Evolutionary conservation across 2,888 invertebrate genomes (phyloP).

Genomic region (Trisateles emortualis): DNA sequence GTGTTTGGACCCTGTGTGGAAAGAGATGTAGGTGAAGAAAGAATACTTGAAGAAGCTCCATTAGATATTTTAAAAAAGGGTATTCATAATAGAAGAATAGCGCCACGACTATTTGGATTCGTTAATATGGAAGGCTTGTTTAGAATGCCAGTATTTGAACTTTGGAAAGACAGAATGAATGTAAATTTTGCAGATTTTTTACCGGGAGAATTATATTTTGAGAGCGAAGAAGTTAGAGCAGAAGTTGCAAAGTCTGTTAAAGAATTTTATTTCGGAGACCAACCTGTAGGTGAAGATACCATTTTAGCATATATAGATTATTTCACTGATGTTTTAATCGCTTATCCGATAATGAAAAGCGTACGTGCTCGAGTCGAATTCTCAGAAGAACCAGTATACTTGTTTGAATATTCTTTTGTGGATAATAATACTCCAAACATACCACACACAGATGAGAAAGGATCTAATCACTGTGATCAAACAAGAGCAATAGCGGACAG

Average conservation of each 20-base stretch:
- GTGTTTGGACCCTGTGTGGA: conserved; percentile 54
- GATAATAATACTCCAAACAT: conserved; percentile 37
- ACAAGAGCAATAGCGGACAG: conserved; percentile 33
- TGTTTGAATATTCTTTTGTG: no score
- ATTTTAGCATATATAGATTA: conserved; percentile 52
- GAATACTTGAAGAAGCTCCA: conserved; percentile 57
- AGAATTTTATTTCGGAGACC: conserved; percentile 55
- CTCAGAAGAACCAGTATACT: conserved; percentile 48
- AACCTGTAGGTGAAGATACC: conserved; percentile 42
- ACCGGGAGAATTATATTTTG: conserved; percentile 59
- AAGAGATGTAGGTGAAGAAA: conserved; percentile 44
- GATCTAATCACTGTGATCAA: conserved; percentile 57
- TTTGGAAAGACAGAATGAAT: conserved; percentile 60
- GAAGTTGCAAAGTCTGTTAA: conserved; percentile 51
- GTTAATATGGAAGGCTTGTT: conserved; percentile 57
- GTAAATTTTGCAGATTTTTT: conserved; percentile 64
- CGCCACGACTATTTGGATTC: conserved; percentile 65
- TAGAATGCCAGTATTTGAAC: conserved; percentile 37
- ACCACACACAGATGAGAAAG: conserved; percentile 44
- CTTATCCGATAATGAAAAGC: conserved; percentile 42
- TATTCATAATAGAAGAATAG: conserved; percentile 51
- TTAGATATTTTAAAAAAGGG: conserved; percentile 55
- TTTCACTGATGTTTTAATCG: conserved; percentile 53
- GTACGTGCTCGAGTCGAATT: conserved; percentile 44
- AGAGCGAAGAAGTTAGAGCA: conserved; percentile 46